Evolutionary conservation across 1,140 invertebrate species (phyloP), one percentile per base, ranked within the genome.

Genomic region (Portunus trituberculatus): DNA sequence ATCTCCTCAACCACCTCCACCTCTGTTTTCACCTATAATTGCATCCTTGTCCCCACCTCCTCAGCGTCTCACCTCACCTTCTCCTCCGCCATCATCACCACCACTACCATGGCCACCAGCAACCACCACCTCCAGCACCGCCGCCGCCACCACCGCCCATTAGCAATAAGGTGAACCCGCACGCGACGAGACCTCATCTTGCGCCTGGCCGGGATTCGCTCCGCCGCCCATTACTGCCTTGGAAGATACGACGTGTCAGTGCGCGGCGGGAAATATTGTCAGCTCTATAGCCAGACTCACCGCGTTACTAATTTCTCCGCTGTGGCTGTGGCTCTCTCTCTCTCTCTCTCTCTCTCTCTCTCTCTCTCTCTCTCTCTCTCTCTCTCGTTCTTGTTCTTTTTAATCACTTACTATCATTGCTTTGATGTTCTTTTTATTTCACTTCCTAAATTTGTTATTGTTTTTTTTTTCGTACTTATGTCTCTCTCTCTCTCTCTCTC

Each of bases 111-210:
- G 10, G 67, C 67, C 25, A 76, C 25, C 67, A n/a, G 10, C 67
- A 76, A 7, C 67, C 67, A n/a, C 67, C 67, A 25, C 8, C 67
- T n/a, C 67, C n/a, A n/a, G 1, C n/a, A 8, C 67, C 67, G 12
- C 25, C 67, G 67, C n/a, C 67, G 0, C 67, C 67, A 1, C 67
- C 67, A n/a, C n/a, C 67, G 67, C 67, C 67, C 67, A 76, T 76
- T 76, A 76, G 67, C 67, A 76, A 76, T 76, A 76, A 76, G 67
- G 67, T 76, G 67, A n/a, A 76, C 67, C 67, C 67, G 67, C 67
- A 76, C 67, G 67, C 67, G 67, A 76, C 67, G 0, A n/a, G 67
- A 7, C 67, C 8, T 25, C 67, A n/a, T 76, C n/a, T 25, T 20
- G 25, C 67, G 25, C 67, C 67, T 25, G 67, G 4, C n/a, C 67